Evolutionary conservation across 1,140 invertebrate species (phyloP).

Genomic region (Conus ventricosus): DNA sequence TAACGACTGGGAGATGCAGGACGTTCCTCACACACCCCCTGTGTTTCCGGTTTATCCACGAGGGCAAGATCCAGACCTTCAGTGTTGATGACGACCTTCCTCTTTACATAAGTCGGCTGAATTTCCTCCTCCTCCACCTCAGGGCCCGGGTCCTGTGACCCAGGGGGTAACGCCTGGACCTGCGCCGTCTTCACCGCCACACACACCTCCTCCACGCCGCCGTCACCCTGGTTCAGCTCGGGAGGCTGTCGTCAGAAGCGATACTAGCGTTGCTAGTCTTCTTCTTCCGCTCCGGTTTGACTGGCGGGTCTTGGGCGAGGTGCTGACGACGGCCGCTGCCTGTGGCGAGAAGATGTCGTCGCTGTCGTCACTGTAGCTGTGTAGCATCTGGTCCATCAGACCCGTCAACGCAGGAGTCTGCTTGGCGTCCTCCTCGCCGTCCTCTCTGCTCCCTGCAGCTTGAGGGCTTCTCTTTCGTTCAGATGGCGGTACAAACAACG

Average conservation of each 20-base stretch:
- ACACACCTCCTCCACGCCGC: constrained; percentile 34
- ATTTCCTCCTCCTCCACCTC: constrained; percentile 51
- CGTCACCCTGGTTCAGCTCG: constrained; percentile 10
- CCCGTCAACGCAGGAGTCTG: constrained; percentile 13
- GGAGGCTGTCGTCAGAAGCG: background rate
- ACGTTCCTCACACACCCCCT: background rate
- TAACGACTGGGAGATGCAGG: background rate
- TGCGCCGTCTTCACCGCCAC: constrained; percentile 20
- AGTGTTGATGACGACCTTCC: constrained; percentile 40
- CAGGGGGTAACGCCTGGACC: constrained; percentile 17
- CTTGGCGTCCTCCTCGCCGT: constrained; percentile 5
- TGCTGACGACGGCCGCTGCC: background rate
- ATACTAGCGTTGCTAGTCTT: constrained; percentile 47
- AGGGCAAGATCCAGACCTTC: constrained; percentile 45
- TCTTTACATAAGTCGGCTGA: constrained; percentile 39
- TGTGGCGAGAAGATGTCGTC: background rate
- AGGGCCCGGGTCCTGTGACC: background rate
- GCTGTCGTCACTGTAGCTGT: background rate
- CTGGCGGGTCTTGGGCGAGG: constrained; percentile 46
- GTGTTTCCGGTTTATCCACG: constrained; percentile 8
- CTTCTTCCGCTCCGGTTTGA: constrained; percentile 61
- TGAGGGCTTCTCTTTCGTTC: background rate
- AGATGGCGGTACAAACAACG: background rate
- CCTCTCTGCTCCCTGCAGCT: background rate
- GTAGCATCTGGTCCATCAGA: constrained; percentile 36